A percentile compares a stretch with the other conserved stretches of the same genome.
Evolutionary conservation across 64 coral and sea anemone species (phyloP).

Genomic region (Actinia equina): DNA sequence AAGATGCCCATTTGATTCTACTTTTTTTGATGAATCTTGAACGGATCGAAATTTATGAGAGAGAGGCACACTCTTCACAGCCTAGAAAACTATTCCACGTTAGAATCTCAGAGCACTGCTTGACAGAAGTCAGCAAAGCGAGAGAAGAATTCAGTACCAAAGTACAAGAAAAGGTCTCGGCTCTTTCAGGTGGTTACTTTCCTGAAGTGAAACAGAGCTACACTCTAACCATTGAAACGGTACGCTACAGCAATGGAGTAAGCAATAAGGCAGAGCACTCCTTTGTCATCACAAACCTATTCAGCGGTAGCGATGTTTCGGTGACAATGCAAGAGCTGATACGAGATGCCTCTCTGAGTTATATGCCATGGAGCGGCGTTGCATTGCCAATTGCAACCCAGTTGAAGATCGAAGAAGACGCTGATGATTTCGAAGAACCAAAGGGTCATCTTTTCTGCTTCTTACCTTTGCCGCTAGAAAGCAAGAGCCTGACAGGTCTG

Average conservation of each 20-base stretch:
- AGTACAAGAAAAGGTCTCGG: background rate
- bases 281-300: slow-evolving; percentile 55
- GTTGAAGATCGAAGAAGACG: background rate
- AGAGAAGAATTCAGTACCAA: slow-evolving; percentile 41
- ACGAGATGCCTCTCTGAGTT: slow-evolving; percentile 54
- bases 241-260: background rate
- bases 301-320: slow-evolving; percentile 29
- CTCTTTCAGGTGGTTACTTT: background rate
- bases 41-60: slow-evolving; percentile 54
- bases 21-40: slow-evolving; percentile 81
- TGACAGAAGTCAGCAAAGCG: slow-evolving; percentile 19
- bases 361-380: slow-evolving; percentile 59
- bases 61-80: slow-evolving; percentile 17
- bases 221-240: slow-evolving; percentile 44
- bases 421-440: background rate
- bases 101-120: slow-evolving; percentile 15
- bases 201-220: slow-evolving; percentile 39
- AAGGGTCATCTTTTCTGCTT: slow-evolving; percentile 71
- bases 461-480: slow-evolving; percentile 77
- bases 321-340: slow-evolving; percentile 33
- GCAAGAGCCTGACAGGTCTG: slow-evolving; percentile 72
- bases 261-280: background rate
- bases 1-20: slow-evolving; percentile 66
- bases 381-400: slow-evolving; percentile 25
- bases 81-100: slow-evolving; percentile 52